These are phyloP conservation scores for Megaceryle maxima DNA, from an alignment of 2,113 vertebrate genomes.

Conservation along the genomic window DNA sequence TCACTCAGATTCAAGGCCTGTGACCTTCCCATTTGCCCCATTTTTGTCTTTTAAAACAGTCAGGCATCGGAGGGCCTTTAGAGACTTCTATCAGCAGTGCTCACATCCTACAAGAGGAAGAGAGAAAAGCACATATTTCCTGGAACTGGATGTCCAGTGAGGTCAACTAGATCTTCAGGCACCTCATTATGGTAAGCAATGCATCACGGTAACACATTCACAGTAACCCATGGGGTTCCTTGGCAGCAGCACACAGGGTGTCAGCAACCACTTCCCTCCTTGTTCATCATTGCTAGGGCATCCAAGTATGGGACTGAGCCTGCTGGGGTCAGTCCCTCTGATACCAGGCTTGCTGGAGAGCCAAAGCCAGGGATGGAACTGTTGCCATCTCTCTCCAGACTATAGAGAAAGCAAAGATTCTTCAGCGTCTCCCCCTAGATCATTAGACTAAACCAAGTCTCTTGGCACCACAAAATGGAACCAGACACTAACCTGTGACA, in stretches of 20 bases:
- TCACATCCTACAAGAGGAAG: background rate
- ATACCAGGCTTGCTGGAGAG: background rate
- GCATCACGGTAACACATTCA: background rate
- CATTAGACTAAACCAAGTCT: background rate
- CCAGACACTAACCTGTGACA: background rate
- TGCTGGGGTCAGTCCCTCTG: background rate
- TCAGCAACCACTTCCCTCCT: background rate
- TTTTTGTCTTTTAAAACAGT: background rate
- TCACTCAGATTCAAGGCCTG: background rate
- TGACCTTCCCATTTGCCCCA: background rate
- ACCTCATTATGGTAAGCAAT: background rate
- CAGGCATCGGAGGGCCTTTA: background rate
- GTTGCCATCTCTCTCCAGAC: background rate
- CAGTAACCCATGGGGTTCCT: background rate
- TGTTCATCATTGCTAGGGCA: background rate
- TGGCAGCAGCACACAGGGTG: background rate
- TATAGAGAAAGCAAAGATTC: background rate
- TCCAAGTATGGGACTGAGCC: background rate
- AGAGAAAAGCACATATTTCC: background rate
- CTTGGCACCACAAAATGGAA: background rate
- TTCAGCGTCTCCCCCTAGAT: background rate
- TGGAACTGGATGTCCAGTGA: background rate
- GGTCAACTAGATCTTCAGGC: background rate
- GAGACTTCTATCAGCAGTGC: background rate
- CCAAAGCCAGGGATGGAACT: background rate